Conservation (phyloP, 2,888 invertebrate species). For the Pollenia angustigena region DNA sequence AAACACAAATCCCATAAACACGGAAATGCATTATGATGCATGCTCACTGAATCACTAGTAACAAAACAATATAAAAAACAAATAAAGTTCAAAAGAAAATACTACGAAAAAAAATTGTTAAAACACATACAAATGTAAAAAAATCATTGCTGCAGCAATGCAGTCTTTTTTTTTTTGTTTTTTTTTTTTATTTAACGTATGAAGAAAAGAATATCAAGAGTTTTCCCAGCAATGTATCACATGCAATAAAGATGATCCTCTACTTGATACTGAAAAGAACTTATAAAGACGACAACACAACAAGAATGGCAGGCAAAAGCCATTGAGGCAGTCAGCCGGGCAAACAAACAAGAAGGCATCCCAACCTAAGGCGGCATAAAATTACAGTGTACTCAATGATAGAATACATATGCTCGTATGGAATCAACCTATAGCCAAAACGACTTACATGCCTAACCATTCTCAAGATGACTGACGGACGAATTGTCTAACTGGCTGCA, state of each 20-base stretch:
- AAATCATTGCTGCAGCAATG: conserved; percentile 33
- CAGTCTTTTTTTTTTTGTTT: not conserved
- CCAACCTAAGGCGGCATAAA: conserved; percentile 76
- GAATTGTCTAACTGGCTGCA: conserved; percentile 73
- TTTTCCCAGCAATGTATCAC: conserved; percentile 76
- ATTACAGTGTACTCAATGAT: conserved; percentile 65
- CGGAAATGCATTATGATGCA: conserved; percentile 69
- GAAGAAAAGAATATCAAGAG: conserved; percentile 77
- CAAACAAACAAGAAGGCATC: conserved; percentile 75
- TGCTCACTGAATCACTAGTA: conserved; percentile 66
- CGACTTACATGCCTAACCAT: conserved; percentile 77
- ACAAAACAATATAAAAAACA: conserved; percentile 28
- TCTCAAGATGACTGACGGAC: conserved; percentile 66
- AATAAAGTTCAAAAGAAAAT: conserved; percentile 54
- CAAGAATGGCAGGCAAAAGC: conserved; percentile 75
- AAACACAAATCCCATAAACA: conserved; percentile 62
- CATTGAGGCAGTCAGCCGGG: conserved; percentile 75
- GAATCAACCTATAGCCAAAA: conserved; percentile 81
- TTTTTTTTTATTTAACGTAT: not conserved
- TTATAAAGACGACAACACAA: conserved; percentile 56
- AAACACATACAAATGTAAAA: conserved; percentile 36
- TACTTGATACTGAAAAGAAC: conserved; percentile 60
- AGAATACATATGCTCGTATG: conserved; percentile 71
- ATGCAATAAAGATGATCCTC: conserved; percentile 70
- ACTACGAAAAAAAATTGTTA: conserved; percentile 16